Percentiles rank a stretch among this genome's conserved stretches.
Evolutionary conservation across 2,113 vertebrate species (phyloP).

Genomic region (Oceanites oceanicus): DNA sequence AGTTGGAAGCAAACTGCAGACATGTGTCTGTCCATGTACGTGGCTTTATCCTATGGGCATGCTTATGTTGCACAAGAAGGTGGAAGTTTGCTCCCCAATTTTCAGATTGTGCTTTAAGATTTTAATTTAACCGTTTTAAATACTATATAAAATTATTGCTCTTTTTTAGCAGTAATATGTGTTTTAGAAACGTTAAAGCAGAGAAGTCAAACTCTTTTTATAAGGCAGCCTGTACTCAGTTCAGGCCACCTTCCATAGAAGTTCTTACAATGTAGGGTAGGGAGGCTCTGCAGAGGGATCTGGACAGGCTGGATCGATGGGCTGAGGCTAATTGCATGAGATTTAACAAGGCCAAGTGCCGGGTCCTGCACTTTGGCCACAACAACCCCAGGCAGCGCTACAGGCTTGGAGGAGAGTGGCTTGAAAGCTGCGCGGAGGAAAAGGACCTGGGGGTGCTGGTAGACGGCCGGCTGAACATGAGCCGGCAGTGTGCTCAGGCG

Average conservation of each 20-base stretch:
- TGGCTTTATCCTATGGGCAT: neutral
- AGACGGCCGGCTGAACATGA: too few species aligned
- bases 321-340: too few species aligned
- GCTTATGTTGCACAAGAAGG: neutral
- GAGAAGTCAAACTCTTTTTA: neutral
- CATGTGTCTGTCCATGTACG: fast-evolving
- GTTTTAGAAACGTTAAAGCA: neutral
- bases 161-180: neutral
- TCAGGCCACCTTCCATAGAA: neutral
- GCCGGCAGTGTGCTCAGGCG: too few species aligned
- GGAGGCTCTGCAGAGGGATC: too few species aligned
- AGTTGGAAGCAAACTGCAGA: neutral
- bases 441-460: too few species aligned
- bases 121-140: neutral
- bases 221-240: neutral
- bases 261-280: neutral
- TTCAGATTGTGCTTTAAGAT: neutral
- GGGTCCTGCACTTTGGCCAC: too few species aligned
- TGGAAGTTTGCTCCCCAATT: neutral
- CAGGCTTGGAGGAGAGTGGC: too few species aligned
- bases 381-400: too few species aligned
- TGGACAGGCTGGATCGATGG: too few species aligned
- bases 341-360: too few species aligned
- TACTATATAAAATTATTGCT: neutral
- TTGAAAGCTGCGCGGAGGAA: too few species aligned